Percentiles rank a stretch among this genome's conserved stretches.
These are phyloP conservation scores for Ectobius pallidus DNA, from an alignment of 2,888 invertebrate genomes.

Conservation along the genomic window DNA sequence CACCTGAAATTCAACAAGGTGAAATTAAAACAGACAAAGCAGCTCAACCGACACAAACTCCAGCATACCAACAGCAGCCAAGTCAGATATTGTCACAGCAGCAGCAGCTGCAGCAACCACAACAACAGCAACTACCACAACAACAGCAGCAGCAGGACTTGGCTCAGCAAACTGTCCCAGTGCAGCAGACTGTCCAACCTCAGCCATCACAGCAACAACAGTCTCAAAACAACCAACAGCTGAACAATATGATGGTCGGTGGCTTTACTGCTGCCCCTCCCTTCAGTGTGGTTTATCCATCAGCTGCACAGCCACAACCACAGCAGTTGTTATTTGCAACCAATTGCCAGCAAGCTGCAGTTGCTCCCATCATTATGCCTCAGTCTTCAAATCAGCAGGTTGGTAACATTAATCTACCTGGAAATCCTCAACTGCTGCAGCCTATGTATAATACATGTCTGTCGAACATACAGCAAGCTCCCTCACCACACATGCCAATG, in stretches of 20 bases:
- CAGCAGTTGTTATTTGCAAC: slow-evolving; percentile 49
- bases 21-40: too few species aligned
- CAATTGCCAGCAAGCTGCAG: slow-evolving; percentile 47
- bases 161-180: slow-evolving; percentile 54
- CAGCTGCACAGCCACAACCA: slow-evolving; percentile 52
- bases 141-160: slow-evolving; percentile 57
- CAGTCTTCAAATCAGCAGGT: not conserved
- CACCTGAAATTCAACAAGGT: too few species aligned
- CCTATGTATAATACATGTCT: not conserved
- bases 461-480: too few species aligned
- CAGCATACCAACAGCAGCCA: slow-evolving; percentile 44
- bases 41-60: too few species aligned
- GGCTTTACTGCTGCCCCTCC: too few species aligned
- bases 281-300: slow-evolving; percentile 47
- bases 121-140: slow-evolving; percentile 56
- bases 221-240: slow-evolving; percentile 48
- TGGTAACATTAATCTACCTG: not conserved
- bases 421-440: not conserved
- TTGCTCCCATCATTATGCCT: not conserved
- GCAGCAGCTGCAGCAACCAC: slow-evolving; percentile 42
- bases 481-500: not conserved
- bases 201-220: slow-evolving; percentile 56
- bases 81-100: slow-evolving; percentile 49
- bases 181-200: slow-evolving; percentile 48
- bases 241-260: too few species aligned